phyloP scores from a whole-genome alignment of 1,140 invertebrate genomes.

The Druon quercuslanigerum region DNA sequence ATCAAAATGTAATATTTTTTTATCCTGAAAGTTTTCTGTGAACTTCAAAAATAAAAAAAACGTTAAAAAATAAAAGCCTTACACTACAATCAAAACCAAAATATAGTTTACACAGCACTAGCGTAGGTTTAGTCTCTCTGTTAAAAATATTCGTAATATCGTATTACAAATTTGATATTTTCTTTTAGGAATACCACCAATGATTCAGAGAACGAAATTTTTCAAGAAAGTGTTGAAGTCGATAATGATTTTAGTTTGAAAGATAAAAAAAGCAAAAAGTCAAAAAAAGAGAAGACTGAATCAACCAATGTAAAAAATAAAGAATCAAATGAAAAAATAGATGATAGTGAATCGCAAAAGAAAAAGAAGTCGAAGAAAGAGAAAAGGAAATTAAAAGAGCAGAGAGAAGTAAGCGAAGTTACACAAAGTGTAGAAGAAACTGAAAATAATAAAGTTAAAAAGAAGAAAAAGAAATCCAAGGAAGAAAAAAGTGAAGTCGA shows the following conservation, averaged over 20 bases:
- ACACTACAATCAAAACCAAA: no score
- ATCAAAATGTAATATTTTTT: no score
- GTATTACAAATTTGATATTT: no score
- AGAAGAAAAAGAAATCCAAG: constrained; percentile 1
- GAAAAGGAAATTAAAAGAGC: not conserved
- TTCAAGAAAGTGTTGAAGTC: constrained; percentile 1
- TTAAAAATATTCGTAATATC: no score
- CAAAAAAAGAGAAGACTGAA: constrained; percentile 1
- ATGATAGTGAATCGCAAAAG: not conserved
- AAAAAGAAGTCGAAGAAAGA: constrained; percentile 18
- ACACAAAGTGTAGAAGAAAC: constrained; percentile 12
- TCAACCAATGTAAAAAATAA: no score
- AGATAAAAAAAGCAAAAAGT: constrained; percentile 2
- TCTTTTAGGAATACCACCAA: constrained; percentile 17
- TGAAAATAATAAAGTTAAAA: not conserved
- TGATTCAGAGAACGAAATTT: not conserved
- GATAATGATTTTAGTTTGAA: not conserved
- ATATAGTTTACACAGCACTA: no score
- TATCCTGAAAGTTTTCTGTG: no score
- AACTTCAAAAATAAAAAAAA: no score
- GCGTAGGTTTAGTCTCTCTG: no score
- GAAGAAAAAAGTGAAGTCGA: not conserved
- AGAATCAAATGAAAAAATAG: not conserved
- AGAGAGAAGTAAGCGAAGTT: not conserved
- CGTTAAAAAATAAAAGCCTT: no score